Percentiles rank a stretch among this genome's conserved stretches.
These are phyloP conservation scores for Atta colombica DNA, from an alignment of 1,140 invertebrate genomes.

Conservation along the genomic window DNA sequence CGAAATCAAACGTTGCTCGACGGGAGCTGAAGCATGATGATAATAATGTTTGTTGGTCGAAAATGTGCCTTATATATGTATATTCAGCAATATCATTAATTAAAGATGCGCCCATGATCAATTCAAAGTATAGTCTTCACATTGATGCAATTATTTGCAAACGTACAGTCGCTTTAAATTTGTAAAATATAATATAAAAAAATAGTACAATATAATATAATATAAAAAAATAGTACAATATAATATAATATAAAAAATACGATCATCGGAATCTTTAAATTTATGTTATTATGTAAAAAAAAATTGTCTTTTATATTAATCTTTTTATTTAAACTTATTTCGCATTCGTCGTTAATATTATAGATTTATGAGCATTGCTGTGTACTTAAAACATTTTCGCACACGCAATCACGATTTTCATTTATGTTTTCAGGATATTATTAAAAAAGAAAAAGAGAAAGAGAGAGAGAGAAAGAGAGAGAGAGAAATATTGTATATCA, in stretches of 20 bases:
- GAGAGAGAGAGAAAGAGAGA: no score
- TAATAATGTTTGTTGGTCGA: constrained; percentile 57
- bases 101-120: constrained; percentile 66
- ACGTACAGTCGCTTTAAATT: background rate
- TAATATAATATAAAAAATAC: background rate
- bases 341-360: background rate
- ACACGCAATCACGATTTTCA: background rate
- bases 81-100: constrained; percentile 73
- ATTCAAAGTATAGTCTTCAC: constrained; percentile 64
- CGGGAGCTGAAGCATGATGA: constrained; percentile 65
- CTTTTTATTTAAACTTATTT: background rate
- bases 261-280: background rate
- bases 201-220: background rate
- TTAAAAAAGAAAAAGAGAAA: background rate
- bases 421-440: background rate
- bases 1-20: constrained; percentile 73
- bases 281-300: background rate
- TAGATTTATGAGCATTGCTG: background rate
- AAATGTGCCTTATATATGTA: constrained; percentile 66
- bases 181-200: background rate
- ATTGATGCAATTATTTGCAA: constrained; percentile 1
- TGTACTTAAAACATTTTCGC: background rate
- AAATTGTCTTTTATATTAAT: background rate
- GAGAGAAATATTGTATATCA: background rate
- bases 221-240: background rate